Evolutionary conservation across 2,797 vertebrate genomes (phyloP).

Genomic region (Enteromius radiatus): DNA sequence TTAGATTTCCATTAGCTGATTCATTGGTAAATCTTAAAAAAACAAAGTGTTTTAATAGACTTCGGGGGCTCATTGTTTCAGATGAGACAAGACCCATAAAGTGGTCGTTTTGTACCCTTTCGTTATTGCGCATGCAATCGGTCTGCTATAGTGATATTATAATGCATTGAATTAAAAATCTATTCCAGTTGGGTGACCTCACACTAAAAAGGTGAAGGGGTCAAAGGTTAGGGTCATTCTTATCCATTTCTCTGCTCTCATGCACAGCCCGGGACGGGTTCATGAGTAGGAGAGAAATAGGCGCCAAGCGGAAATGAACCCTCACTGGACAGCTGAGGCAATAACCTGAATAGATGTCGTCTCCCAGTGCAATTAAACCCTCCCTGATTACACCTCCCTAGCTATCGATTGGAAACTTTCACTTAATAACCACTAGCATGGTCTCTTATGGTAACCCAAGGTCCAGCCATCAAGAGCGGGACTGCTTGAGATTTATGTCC

Average conservation of each 20-base stretch:
- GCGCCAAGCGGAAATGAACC: constrained; percentile 69
- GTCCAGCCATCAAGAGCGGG: constrained; percentile 71
- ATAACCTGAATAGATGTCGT: constrained; percentile 82
- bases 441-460: constrained; percentile 81
- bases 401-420: constrained; percentile 83
- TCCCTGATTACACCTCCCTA: constrained; percentile 80
- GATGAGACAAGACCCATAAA: constrained; percentile 36
- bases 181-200: constrained; percentile 40
- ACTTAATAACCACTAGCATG: constrained; percentile 83
- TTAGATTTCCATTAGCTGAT: not conserved
- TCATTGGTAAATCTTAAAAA: constrained; percentile 1
- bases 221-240: constrained; percentile 56
- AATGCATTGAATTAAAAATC: constrained; percentile 50
- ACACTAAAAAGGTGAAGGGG: constrained; percentile 40
- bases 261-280: constrained; percentile 54
- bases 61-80: constrained; percentile 38
- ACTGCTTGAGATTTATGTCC: constrained; percentile 75
- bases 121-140: constrained; percentile 24
- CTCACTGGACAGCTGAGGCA: constrained; percentile 76
- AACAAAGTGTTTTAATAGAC: constrained; percentile 40
- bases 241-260: constrained; percentile 38
- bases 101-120: constrained; percentile 13
- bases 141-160: constrained; percentile 38
- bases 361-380: constrained; percentile 82
- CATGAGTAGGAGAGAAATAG: constrained; percentile 54